Evolutionary conservation across 2,113 vertebrate genomes (phyloP).

Genomic region (Manacus vitellinus): DNA sequence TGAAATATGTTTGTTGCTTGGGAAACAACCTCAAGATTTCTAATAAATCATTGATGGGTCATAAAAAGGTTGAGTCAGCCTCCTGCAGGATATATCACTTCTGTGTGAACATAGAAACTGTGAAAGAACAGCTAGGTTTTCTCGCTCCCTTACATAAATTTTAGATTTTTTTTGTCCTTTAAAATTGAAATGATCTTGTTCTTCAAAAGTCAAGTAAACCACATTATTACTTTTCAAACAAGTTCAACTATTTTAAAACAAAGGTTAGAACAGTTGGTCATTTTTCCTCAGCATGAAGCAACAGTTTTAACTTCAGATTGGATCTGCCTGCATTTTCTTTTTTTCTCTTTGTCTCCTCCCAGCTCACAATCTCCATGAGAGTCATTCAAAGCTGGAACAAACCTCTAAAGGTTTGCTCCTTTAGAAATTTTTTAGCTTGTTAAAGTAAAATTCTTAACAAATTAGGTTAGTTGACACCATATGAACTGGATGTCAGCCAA

Average conservation of each 20-base stretch:
- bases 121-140: neutral
- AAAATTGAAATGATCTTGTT: conserved; percentile 26
- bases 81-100: neutral
- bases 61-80: conserved; percentile 15
- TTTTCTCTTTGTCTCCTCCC: neutral
- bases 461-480: neutral
- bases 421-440: neutral
- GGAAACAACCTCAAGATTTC: neutral
- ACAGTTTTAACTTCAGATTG: neutral
- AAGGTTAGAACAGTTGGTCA: neutral
- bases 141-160: conserved; percentile 18
- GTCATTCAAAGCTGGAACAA: neutral
- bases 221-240: conserved; percentile 3
- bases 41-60: conserved; percentile 38
- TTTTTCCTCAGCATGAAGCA: neutral
- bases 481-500: neutral
- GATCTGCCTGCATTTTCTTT: neutral
- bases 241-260: neutral
- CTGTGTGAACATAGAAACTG: neutral
- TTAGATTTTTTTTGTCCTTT: neutral
- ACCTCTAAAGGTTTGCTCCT: neutral
- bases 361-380: neutral
- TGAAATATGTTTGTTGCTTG: conserved; percentile 19
- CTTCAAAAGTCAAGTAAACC: neutral
- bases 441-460: conserved; percentile 9